Conservation (phyloP, 2,113 vertebrate genomes). For the Pteropus alecto region DNA sequence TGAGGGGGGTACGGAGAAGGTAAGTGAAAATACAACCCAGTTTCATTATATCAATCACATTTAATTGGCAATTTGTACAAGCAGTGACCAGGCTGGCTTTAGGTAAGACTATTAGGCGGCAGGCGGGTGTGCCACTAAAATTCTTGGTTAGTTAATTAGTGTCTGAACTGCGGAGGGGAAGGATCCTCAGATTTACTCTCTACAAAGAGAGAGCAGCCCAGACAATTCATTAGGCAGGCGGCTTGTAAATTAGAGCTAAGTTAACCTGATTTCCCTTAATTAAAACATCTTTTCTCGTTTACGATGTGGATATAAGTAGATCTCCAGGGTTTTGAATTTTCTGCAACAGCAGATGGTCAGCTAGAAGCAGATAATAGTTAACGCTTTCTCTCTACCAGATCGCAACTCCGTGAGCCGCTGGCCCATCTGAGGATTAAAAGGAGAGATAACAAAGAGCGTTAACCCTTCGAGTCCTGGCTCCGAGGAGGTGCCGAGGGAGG, state of each 20-base stretch:
- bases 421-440: slow-evolving; percentile 93
- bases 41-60: slow-evolving; percentile 94
- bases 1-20: slow-evolving; percentile 70
- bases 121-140: slow-evolving; percentile 88
- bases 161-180: slow-evolving; percentile 89
- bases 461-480: slow-evolving; percentile 82
- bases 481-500: not conserved
- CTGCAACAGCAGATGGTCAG: slow-evolving; percentile 97
- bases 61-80: slow-evolving; percentile 94
- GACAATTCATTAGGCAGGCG: slow-evolving; percentile 94
- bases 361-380: slow-evolving; percentile 95
- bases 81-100: slow-evolving; percentile 90
- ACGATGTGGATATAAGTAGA: slow-evolving; percentile 94
- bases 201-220: slow-evolving; percentile 93
- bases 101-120: slow-evolving; percentile 91
- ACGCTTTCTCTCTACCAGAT: slow-evolving; percentile 91
- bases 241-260: slow-evolving; percentile 94
- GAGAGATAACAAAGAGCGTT: slow-evolving; percentile 90
- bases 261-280: slow-evolving; percentile 96
- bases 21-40: slow-evolving; percentile 89
- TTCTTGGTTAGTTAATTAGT: slow-evolving; percentile 92
- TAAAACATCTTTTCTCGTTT: slow-evolving; percentile 98
- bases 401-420: slow-evolving; percentile 89
- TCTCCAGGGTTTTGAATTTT: slow-evolving; percentile 95
- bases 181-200: slow-evolving; percentile 92